These are phyloP conservation scores for Bombus vancouverensis DNA, from an alignment of 1,140 invertebrate species.

Conservation along the genomic window DNA sequence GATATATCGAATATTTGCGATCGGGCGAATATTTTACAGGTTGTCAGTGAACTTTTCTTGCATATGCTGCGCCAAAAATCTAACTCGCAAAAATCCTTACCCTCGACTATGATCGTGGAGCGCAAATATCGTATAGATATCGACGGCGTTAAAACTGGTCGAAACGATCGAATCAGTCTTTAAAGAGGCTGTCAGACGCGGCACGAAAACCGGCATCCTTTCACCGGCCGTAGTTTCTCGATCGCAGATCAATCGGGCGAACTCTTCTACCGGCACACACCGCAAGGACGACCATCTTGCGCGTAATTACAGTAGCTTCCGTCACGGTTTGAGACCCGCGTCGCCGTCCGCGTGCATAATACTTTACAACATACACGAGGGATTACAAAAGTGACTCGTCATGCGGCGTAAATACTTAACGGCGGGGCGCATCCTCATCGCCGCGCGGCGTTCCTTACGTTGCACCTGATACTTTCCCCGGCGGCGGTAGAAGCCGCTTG, in stretches of 20 bases:
- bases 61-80: too few species aligned
- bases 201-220: conserved; percentile 51
- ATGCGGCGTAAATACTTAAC: conserved; percentile 72
- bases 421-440: conserved; percentile 61
- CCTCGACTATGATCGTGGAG: neutral
- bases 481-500: conserved; percentile 38
- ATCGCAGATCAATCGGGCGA: conserved; percentile 60
- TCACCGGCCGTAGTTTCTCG: conserved; percentile 56
- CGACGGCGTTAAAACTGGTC: neutral
- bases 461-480: conserved; percentile 72
- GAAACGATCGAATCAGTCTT: conserved; percentile 18
- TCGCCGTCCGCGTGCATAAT: conserved; percentile 67
- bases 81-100: too few species aligned
- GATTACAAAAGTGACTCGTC: conserved; percentile 76
- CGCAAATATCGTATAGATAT: neutral
- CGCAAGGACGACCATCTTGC: conserved; percentile 62
- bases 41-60: too few species aligned
- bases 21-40: too few species aligned
- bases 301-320: conserved; percentile 70
- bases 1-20: too few species aligned
- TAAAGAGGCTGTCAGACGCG: neutral
- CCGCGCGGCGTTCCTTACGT: conserved; percentile 39
- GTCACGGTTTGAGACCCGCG: conserved; percentile 66
- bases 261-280: neutral
- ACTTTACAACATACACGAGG: conserved; percentile 67